A percentile compares a stretch with the other conserved stretches of the same genome.
These are phyloP conservation scores for Heliangelus exortis DNA, from an alignment of 2,797 vertebrate genomes.

Conservation along the genomic window DNA sequence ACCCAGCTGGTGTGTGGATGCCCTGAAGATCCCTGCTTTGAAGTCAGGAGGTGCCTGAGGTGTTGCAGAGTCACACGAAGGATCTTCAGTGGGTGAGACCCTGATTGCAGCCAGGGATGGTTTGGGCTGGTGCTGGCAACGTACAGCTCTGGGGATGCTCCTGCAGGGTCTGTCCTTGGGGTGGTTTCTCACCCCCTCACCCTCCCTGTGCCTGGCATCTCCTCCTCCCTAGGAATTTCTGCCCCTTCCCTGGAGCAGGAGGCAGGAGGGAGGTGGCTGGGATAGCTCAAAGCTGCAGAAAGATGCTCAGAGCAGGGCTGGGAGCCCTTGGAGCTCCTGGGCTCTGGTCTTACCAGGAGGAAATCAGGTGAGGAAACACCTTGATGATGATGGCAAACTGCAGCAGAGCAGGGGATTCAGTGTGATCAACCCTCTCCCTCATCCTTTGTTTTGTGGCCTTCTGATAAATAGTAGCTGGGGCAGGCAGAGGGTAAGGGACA, in stretches of 20 bases:
- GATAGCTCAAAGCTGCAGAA: background rate
- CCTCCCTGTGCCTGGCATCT: fast-evolving
- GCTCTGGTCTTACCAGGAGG: background rate
- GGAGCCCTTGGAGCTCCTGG: fast-evolving
- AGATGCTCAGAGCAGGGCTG: background rate
- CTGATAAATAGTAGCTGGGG: background rate
- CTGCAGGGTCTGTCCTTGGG: fast-evolving
- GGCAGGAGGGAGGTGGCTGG: fast-evolving
- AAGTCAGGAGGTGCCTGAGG: background rate
- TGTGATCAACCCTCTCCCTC: background rate
- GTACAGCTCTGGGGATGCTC: no score
- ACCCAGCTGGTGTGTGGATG: fast-evolving
- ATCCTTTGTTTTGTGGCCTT: background rate
- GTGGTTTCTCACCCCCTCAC: background rate
- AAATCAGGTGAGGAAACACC: background rate
- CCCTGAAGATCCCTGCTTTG: fast-evolving
- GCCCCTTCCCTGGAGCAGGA: no score
- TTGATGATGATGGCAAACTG: background rate
- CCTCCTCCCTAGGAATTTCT: background rate
- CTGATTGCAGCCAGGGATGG: background rate
- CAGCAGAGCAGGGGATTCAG: background rate
- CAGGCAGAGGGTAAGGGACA: background rate
- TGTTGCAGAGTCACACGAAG: background rate
- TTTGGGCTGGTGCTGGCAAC: background rate
- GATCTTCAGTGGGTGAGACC: background rate